Percentiles rank a stretch among this genome's conserved stretches.
Evolutionary conservation across 1,140 invertebrate species (phyloP).

Genomic region (Papilio polytes): DNA sequence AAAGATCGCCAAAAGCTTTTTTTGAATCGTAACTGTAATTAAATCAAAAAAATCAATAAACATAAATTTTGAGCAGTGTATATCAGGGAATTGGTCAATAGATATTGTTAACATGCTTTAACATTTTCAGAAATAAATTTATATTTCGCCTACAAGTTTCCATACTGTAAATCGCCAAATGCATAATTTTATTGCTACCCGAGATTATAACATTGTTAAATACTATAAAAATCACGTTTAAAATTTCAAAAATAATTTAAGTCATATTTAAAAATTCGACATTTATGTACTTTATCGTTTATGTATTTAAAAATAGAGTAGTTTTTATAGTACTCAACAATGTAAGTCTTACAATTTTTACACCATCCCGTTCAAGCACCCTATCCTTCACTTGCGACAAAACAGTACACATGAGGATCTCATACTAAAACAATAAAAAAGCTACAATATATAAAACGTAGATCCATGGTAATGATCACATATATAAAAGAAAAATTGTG

Average conservation of each 20-base stretch:
- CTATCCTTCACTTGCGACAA: neutral
- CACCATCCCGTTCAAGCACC: neutral
- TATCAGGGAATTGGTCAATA: neutral
- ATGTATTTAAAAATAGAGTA: neutral
- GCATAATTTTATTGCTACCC: neutral
- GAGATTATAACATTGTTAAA: neutral
- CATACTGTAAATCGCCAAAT: neutral
- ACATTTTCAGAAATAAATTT: neutral
- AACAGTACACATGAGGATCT: slow-evolving; percentile 19
- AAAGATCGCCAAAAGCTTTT: no score
- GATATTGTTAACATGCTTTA: neutral
- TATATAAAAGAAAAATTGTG: slow-evolving; percentile 42
- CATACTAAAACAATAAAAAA: slow-evolving; percentile 34
- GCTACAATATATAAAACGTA: slow-evolving; percentile 39
- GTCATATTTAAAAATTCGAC: no score
- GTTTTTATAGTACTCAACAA: neutral
- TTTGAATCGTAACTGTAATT: no score
- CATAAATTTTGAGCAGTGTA: neutral
- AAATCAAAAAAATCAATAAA: no score
- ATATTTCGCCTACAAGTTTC: neutral
- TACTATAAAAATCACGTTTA: slow-evolving; percentile 18
- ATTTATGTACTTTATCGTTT: neutral
- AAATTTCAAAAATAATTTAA: neutral
- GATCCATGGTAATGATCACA: slow-evolving; percentile 25
- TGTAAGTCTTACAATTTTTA: neutral